Percentiles rank a stretch among this genome's conserved stretches.
Conservation (phyloP, 2,797 vertebrate genomes). For the Syngnathus acus region DNA sequence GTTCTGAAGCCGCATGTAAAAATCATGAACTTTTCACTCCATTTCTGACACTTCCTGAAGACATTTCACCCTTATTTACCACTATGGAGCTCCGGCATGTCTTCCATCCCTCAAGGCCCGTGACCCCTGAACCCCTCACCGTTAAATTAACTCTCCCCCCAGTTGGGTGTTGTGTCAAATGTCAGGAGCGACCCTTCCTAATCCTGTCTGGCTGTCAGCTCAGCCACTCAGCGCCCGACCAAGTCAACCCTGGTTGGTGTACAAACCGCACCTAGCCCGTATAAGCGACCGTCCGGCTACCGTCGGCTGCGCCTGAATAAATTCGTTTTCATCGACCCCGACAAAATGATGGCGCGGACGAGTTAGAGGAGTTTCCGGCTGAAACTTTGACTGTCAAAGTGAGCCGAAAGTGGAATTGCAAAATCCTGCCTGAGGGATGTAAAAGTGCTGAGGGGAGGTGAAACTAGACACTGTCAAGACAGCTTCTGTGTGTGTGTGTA, state of each 20-base stretch:
- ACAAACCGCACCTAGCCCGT: constrained; percentile 27
- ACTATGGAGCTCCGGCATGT: constrained; percentile 21
- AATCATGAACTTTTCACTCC: neutral
- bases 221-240: constrained; percentile 37
- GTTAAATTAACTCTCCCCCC: constrained; percentile 54
- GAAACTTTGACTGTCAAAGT: constrained; percentile 54
- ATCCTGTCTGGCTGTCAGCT: constrained; percentile 52
- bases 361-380: constrained; percentile 36
- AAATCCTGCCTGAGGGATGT: constrained; percentile 56
- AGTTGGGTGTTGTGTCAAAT: constrained; percentile 62
- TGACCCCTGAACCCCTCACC: constrained; percentile 48
- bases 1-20: constrained; percentile 35
- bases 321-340: constrained; percentile 5
- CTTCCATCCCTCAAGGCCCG: constrained; percentile 20
- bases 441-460: constrained; percentile 67
- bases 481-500: constrained; percentile 25
- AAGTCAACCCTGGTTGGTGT: constrained; percentile 27
- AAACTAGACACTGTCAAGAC: constrained; percentile 63
- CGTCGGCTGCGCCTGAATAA: constrained; percentile 11
- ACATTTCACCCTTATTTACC: constrained; percentile 1
- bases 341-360: constrained; percentile 36
- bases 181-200: constrained; percentile 54
- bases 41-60: neutral
- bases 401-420: constrained; percentile 53
- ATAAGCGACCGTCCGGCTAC: constrained; percentile 28